These are phyloP conservation scores for Odontomyia ornata DNA, from an alignment of 2,888 invertebrate genomes.

Conservation along the genomic window DNA sequence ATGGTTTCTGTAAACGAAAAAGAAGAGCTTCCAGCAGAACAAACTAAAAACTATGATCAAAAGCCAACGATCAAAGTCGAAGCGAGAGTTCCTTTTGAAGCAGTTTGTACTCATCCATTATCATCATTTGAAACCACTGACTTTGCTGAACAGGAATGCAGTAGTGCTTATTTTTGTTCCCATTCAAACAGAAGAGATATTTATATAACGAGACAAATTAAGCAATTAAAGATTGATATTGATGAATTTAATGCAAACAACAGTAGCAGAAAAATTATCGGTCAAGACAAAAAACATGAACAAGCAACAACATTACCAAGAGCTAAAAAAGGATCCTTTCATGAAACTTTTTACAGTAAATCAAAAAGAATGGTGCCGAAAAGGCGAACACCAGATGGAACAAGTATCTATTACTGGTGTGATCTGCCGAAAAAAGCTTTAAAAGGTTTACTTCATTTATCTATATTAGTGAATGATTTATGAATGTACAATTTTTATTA, in stretches of 20 bases:
- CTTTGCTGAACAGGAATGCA: not conserved
- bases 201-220: conserved; percentile 43
- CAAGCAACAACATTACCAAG: conserved; percentile 56
- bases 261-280: not conserved
- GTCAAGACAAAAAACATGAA: not conserved
- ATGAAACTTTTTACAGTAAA: conserved; percentile 58
- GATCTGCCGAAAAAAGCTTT: conserved; percentile 72
- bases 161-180: no score
- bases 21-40: conserved; percentile 74
- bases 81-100: conserved; percentile 58
- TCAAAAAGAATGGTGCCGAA: conserved; percentile 71
- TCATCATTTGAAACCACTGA: conserved; percentile 51
- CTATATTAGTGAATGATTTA: not conserved
- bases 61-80: not conserved
- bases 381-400: conserved; percentile 82
- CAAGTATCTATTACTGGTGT: conserved; percentile 88
- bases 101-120: conserved; percentile 60
- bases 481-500: conserved; percentile 16
- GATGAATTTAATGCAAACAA: conserved; percentile 53
- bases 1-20: conserved; percentile 72
- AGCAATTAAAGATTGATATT: conserved; percentile 48
- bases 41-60: conserved; percentile 52
- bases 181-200: conserved; percentile 36
- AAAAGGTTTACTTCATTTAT: conserved; percentile 63
- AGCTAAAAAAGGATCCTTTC: conserved; percentile 53